Conservation (phyloP, 2,113 vertebrate species). For the Zosterops lateralis region DNA sequence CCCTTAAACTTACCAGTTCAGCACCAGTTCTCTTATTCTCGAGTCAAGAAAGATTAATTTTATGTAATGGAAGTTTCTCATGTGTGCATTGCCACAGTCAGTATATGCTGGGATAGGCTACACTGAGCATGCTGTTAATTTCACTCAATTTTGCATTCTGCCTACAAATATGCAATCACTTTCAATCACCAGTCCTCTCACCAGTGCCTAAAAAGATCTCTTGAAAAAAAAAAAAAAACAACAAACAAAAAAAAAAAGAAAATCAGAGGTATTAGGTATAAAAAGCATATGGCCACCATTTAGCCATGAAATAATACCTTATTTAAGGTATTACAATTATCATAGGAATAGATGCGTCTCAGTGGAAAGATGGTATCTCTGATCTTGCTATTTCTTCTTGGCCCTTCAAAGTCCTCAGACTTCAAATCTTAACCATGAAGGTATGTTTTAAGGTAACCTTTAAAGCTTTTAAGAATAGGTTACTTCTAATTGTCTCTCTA, state of each 20-base stretch:
- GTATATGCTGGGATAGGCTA: background rate
- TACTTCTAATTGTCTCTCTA: background rate
- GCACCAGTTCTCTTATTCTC: background rate
- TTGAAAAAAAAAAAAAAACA: background rate
- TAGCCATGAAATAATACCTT: background rate
- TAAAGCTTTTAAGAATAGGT: background rate
- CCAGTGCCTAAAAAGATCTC: background rate
- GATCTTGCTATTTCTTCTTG: background rate
- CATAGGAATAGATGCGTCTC: background rate
- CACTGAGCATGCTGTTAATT: background rate
- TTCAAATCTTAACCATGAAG: background rate
- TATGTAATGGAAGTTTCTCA: background rate
- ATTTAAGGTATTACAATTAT: background rate
- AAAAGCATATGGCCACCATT: background rate
- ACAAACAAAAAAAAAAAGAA: background rate
- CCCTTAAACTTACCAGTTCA: background rate
- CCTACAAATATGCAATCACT: background rate
- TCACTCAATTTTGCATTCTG: background rate
- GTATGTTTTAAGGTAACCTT: background rate
- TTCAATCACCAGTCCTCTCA: background rate
- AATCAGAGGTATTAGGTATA: background rate
- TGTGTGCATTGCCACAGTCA: background rate
- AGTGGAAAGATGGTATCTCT: background rate
- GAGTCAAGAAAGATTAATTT: background rate
- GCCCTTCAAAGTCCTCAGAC: background rate